Percentiles rank a stretch among this genome's conserved stretches.
These are phyloP conservation scores for Indicator maculatus DNA, from an alignment of 2,113 vertebrate species.

Conservation along the genomic window DNA sequence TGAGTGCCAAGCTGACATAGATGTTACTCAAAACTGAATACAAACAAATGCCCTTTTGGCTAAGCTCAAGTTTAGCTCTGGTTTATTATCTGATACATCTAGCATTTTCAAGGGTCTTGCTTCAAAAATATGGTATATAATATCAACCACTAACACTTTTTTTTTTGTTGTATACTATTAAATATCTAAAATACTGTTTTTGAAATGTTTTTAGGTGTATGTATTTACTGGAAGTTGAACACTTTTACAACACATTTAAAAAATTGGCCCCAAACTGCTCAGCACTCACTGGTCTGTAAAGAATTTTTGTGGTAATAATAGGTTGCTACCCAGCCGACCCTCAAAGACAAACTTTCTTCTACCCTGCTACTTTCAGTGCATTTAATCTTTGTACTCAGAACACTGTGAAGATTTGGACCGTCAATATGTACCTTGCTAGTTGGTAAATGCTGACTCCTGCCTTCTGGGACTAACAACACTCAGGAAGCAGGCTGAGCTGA, in stretches of 20 bases:
- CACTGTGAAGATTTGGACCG: not conserved
- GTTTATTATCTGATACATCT: not conserved
- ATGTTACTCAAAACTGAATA: not conserved
- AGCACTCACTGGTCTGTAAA: not conserved
- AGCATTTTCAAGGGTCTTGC: not conserved
- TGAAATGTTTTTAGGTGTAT: not conserved
- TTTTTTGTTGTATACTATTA: not conserved
- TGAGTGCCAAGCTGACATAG: constrained; percentile 18
- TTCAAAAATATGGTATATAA: not conserved
- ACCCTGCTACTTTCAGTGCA: not conserved
- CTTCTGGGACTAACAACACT: not conserved
- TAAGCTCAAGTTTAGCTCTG: not conserved
- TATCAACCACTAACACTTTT: not conserved
- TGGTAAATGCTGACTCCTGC: not conserved
- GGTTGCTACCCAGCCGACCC: not conserved
- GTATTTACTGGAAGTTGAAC: not conserved
- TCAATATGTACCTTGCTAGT: constrained; percentile 27
- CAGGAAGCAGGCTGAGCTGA: not conserved
- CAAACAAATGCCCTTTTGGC: not conserved
- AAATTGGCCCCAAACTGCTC: not conserved
- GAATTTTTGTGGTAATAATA: not conserved
- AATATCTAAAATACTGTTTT: not conserved
- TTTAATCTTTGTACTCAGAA: not conserved
- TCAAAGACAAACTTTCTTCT: not conserved
- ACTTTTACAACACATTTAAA: not conserved